Percentiles rank a stretch among this genome's conserved stretches.
These are phyloP conservation scores for Strix uralensis DNA, from an alignment of 2,113 vertebrate genomes.

Conservation along the genomic window DNA sequence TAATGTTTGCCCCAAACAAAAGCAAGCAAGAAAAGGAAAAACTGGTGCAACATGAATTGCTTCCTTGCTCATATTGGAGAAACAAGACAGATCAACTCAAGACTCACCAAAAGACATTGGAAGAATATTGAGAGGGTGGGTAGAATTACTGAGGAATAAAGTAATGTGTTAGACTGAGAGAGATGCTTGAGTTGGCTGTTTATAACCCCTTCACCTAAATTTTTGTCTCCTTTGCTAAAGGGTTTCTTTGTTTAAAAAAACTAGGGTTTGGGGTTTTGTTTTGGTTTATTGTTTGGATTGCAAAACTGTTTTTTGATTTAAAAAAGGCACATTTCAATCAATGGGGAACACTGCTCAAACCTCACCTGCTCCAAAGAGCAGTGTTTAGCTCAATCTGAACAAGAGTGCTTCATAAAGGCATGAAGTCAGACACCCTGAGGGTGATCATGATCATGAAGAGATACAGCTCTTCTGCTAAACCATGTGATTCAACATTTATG, in stretches of 20 bases:
- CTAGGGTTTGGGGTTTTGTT: rapidly evolving
- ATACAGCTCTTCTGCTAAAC: neutral
- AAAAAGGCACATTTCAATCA: neutral
- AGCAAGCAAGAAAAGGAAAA: neutral
- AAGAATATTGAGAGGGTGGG: neutral
- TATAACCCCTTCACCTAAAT: neutral
- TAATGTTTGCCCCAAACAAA: neutral
- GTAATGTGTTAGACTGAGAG: neutral
- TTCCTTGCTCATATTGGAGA: neutral
- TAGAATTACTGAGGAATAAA: neutral
- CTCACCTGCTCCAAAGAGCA: neutral
- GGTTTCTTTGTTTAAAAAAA: neutral
- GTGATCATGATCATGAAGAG: neutral
- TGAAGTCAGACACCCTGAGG: neutral
- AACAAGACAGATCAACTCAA: neutral
- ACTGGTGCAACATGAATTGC: neutral
- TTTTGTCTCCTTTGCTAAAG: neutral
- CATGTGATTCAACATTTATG: neutral
- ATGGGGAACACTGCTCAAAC: neutral
- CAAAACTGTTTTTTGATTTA: neutral
- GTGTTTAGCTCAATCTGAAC: neutral
- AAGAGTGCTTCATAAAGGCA: neutral
- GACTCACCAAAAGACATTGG: neutral
- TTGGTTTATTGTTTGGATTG: neutral
- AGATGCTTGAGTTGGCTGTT: neutral